A percentile compares a stretch with the other conserved stretches of the same genome.
These are phyloP conservation scores for Tricholauxania praeusta DNA, from an alignment of 2,888 invertebrate species.

Conservation along the genomic window DNA sequence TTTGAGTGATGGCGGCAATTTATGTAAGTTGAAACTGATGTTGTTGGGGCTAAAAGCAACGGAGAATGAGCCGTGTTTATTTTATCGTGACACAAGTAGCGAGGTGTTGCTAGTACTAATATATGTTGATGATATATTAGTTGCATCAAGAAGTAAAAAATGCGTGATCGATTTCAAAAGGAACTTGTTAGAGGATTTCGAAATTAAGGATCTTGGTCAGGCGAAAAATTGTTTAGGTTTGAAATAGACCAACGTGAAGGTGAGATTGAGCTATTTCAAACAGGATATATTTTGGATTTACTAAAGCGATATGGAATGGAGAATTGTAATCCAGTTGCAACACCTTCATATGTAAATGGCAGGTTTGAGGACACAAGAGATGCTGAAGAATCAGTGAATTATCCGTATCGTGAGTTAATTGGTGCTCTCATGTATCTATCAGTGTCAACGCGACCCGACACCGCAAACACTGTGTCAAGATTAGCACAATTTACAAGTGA, in stretches of 20 bases:
- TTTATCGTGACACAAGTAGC: conserved; percentile 24
- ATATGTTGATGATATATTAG: conserved; percentile 39
- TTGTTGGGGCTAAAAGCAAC: conserved; percentile 36
- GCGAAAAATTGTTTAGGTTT: conserved; percentile 42
- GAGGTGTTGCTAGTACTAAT: conserved; percentile 31
- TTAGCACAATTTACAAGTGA: no score
- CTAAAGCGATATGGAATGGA: conserved; percentile 35
- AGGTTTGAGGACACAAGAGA: conserved; percentile 25
- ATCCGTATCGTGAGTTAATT: conserved; percentile 6
- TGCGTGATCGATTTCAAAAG: conserved; percentile 11
- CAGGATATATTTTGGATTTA: conserved; percentile 35
- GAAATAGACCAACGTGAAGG: conserved; percentile 34
- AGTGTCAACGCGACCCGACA: neutral
- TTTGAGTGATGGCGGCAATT: conserved; percentile 32
- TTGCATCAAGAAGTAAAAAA: conserved; percentile 31
- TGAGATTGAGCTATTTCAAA: conserved; percentile 35
- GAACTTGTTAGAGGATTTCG: conserved; percentile 25
- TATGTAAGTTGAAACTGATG: conserved; percentile 39
- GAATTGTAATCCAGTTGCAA: conserved; percentile 34
- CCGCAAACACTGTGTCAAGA: neutral
- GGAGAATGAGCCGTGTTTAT: conserved; percentile 40
- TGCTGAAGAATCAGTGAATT: conserved; percentile 28
- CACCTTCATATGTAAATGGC: conserved; percentile 36
- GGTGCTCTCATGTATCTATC: conserved; percentile 13
- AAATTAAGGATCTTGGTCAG: conserved; percentile 36